Percentiles rank a stretch among this genome's conserved stretches.
Evolutionary conservation across 1,140 invertebrate species (phyloP).

Genomic region (Luehdorfia chinensis): DNA sequence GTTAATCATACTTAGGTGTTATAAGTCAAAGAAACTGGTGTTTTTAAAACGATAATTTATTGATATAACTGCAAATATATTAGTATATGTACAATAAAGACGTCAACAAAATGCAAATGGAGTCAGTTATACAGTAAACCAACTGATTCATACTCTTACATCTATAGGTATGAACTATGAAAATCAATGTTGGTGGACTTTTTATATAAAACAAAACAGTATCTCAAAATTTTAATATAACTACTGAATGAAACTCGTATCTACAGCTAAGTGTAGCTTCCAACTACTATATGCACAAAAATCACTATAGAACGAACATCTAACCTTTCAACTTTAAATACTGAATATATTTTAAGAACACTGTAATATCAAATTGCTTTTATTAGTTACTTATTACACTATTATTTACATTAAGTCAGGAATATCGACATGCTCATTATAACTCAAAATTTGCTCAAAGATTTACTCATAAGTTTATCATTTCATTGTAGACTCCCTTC

Average conservation of each 20-base stretch:
- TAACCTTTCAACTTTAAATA: slow-evolving; percentile 64
- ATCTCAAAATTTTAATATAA: slow-evolving; percentile 14
- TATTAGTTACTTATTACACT: slow-evolving; percentile 59
- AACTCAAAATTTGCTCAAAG: slow-evolving; percentile 35
- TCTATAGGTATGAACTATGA: slow-evolving; percentile 27
- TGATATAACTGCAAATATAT: slow-evolving; percentile 75
- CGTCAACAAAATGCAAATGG: slow-evolving; percentile 72
- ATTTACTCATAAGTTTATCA: slow-evolving; percentile 5
- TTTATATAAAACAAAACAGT: slow-evolving; percentile 17
- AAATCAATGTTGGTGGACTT: slow-evolving; percentile 36
- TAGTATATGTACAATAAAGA: slow-evolving; percentile 73
- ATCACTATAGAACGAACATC: slow-evolving; percentile 48
- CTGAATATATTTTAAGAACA: slow-evolving; percentile 62
- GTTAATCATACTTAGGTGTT: too few species aligned
- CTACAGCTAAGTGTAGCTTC: slow-evolving; percentile 30
- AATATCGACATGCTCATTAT: slow-evolving; percentile 68
- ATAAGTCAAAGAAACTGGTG: too few species aligned
- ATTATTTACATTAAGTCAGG: slow-evolving; percentile 58
- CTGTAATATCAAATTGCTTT: slow-evolving; percentile 54
- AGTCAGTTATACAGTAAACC: slow-evolving; percentile 42
- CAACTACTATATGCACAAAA: slow-evolving; percentile 55
- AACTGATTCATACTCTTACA: slow-evolving; percentile 35
- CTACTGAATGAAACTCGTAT: slow-evolving; percentile 27
- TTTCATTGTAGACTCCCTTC: not conserved
- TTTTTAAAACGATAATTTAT: slow-evolving; percentile 76